Percentiles rank a stretch among this genome's conserved stretches.
These are phyloP conservation scores for Brachynemurus nebulosus DNA, from an alignment of 2,888 invertebrate species.

Conservation along the genomic window DNA sequence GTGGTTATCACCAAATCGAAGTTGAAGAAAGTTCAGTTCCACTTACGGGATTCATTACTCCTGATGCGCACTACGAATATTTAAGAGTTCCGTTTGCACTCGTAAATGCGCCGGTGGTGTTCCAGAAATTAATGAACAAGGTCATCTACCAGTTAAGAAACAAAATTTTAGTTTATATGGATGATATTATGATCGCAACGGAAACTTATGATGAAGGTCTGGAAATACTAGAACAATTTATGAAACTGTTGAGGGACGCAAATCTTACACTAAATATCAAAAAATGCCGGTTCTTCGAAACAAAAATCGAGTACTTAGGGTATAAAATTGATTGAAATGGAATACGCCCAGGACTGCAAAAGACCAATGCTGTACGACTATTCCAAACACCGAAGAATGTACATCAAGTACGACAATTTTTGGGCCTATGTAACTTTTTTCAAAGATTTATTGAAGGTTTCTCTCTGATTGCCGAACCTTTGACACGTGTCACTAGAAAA, in stretches of 20 bases:
- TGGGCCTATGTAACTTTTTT: constrained; percentile 23
- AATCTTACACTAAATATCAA: constrained; percentile 19
- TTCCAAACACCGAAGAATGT: constrained; percentile 18
- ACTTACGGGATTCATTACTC: constrained; percentile 21
- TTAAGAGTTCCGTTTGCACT: constrained; percentile 28
- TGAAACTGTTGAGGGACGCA: constrained; percentile 12
- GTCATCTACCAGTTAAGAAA: constrained; percentile 14
- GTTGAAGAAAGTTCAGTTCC: constrained; percentile 16
- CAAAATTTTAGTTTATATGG: constrained; percentile 18
- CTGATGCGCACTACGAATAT: constrained; percentile 21
- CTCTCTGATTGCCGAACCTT: constrained; percentile 19
- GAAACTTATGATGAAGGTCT: constrained; percentile 17
- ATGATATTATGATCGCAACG: constrained; percentile 19
- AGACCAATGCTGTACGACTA: constrained; percentile 12
- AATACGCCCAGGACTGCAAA: constrained; percentile 18
- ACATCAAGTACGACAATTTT: constrained; percentile 20
- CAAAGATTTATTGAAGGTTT: constrained; percentile 21
- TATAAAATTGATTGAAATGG: constrained; percentile 18
- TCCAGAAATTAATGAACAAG: constrained; percentile 25
- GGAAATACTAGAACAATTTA: constrained; percentile 14
- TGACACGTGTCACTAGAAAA: constrained; percentile 20
- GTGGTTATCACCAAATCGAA: constrained; percentile 21
- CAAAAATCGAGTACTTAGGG: constrained; percentile 20
- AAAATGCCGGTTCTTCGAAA: constrained; percentile 21
- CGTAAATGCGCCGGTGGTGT: constrained; percentile 26